Evolutionary conservation across 2,113 vertebrate species (phyloP), one percentile per base, ranked within the genome.

Genomic region (Lophochroa leadbeateri): DNA sequence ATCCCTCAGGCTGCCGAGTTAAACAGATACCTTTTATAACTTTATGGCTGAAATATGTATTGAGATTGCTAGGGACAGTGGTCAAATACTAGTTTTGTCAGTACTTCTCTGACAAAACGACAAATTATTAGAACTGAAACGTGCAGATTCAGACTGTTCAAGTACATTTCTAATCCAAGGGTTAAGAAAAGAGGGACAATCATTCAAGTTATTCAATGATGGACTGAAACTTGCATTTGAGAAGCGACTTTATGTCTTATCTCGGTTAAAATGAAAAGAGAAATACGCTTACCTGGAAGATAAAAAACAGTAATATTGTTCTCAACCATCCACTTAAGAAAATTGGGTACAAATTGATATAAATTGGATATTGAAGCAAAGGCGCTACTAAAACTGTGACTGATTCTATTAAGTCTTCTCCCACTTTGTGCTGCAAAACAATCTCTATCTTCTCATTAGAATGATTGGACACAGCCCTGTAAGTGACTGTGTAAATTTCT

Each of bases 261-360:
- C 39, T 43, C 13, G n/a, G 58, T 52, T 65, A 57, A 92, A 92
- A 85, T 64, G n/a, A 64, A 81, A 86, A 82, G 57, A 79, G 19
- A 91, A 95, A 77, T 79, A 88, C 6, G 4, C 81, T 94, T 84
- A 81, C 63, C 33, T 80, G 27, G 71, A 86, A 76, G 67, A 82
- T 44, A 53, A 75, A 86, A 92, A 63, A 11, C 2, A 71, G 25
- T 50, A 57, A 85, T 94, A 47, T 71, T 86, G 29, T 72, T 90
- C 90, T 90, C 67, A 85, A 79, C 75, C 67, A 65, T 79, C 75
- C 88, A 61, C 82, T 93, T 94, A 90, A 17, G 85, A 85, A 91
- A 97, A 90, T 69, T 52, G 3, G 29, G 18, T 87, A 61, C 57
- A 82, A 82, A 92, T 71, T 81, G 77, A 89, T 35, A 43, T n/a